phyloP scores from a whole-genome alignment of 92 coral and sea anemone genomes.

The Nematostella vectensis region DNA sequence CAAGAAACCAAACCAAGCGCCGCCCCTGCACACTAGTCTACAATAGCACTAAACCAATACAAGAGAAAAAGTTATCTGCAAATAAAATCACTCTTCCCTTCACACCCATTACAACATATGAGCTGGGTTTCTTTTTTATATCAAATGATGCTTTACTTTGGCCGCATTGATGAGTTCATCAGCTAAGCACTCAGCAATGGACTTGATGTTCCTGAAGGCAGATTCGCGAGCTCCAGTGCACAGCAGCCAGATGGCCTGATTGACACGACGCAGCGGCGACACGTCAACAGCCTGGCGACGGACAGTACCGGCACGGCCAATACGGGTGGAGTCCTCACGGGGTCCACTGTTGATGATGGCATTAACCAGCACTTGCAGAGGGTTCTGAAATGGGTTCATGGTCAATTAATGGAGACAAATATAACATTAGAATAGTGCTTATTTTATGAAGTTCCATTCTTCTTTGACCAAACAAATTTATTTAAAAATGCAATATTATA shows the following conservation, averaged over 20 bases:
- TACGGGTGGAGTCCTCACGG: slow-evolving; percentile 98
- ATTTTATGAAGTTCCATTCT: too few relatives aligned
- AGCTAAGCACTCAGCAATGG: slow-evolving; percentile 99
- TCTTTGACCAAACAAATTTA: too few relatives aligned
- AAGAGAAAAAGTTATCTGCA: too few relatives aligned
- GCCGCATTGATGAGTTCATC: slow-evolving; percentile 99
- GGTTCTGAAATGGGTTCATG: slow-evolving; percentile 47
- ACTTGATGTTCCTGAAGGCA: slow-evolving; percentile 96
- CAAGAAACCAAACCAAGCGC: too few relatives aligned
- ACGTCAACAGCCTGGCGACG: slow-evolving; percentile 99
- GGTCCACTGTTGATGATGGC: slow-evolving; percentile 99
- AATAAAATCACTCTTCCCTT: too few relatives aligned
- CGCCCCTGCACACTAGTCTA: too few relatives aligned
- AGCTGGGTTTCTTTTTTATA: too few relatives aligned
- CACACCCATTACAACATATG: too few relatives aligned
- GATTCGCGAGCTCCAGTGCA: slow-evolving; percentile 98
- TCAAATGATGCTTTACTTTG: too few relatives aligned
- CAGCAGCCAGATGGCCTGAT: slow-evolving; percentile 98
- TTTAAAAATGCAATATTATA: too few relatives aligned
- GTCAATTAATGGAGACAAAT: background rate
- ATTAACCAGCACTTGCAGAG: slow-evolving; percentile 95
- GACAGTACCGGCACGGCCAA: slow-evolving; percentile 99
- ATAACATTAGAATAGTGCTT: too few relatives aligned
- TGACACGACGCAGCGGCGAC: slow-evolving; percentile 97
- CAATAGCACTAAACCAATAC: too few relatives aligned